Evolutionary conservation across 1,140 invertebrate species (phyloP), one percentile per base, ranked within the genome.

Genomic region (Tetramorium alpestre): DNA sequence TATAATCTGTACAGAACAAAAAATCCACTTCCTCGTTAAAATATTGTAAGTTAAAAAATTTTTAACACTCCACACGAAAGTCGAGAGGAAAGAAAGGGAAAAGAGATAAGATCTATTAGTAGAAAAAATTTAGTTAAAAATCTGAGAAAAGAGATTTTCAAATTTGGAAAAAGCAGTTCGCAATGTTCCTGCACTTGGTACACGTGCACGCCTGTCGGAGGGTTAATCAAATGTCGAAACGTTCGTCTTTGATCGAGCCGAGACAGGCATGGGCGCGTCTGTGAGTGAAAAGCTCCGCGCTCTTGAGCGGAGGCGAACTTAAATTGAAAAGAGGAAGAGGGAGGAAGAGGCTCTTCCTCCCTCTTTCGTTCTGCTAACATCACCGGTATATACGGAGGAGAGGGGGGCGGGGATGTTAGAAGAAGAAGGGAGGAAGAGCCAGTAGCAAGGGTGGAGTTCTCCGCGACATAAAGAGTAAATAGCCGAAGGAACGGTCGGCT

Each of bases 171-270:
- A 54, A 54, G 3, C 16, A 33, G 38, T 49, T 22, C 22, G 13
- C 25, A 65, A 28, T 47, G 33, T 41, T 38, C 3, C 33, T 77
- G 33, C 5, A 65, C n/a, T 49, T n/a, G 44, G 28, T 41, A 81
- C 49, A 78, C 44, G 58, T 41, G 62, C 85, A 18, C 41, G 51
- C 41, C 41, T 78, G 69, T 47, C 22, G 49, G 38, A 51, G 78
- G 64, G 78, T 92, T 92, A 91, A 93, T 93, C 91, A 93, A 84
- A 91, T 88, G 89, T 78, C 65, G 67, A 76, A 87, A 89, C 86
- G 67, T 56, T 49, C 78, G 72, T 88, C 87, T 92, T 89, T 92
- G 88, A 90, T 90, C 89, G 88, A 73, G 75, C 13, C 56, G 60
- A 70, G 88, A 84, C 64, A 73, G 58, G 49, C 54, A 67, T 22